Evolutionary conservation across 2,797 vertebrate genomes (phyloP).

Genomic region (Mormyrus proboscirostris): DNA sequence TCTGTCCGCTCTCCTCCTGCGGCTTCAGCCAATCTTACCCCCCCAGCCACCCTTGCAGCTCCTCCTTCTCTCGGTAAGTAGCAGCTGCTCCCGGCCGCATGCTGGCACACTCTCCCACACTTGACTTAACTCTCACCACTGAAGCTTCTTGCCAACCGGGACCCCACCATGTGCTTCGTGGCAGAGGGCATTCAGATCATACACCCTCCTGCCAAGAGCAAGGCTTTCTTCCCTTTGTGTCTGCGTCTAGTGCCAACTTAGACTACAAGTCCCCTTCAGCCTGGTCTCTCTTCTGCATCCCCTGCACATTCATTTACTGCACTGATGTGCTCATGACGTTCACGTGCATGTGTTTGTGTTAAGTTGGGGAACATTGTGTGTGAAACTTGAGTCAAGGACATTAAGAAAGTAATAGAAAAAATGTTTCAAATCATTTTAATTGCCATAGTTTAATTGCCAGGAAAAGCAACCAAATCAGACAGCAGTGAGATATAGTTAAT

Average conservation of each 20-base stretch:
- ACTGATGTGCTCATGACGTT: neutral
- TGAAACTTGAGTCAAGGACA: neutral
- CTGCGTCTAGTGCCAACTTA: neutral
- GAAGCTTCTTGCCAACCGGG: neutral
- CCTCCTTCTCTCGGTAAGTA: conserved; percentile 95
- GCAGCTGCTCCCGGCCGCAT: conserved; percentile 43
- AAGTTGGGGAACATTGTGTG: neutral
- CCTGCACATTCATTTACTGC: neutral
- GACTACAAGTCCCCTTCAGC: neutral
- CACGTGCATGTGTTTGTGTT: neutral
- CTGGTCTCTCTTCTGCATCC: conserved; percentile 1
- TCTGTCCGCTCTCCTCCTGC: conserved; percentile 94
- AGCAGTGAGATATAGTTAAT: neutral
- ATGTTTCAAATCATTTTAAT: neutral
- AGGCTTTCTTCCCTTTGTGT: neutral
- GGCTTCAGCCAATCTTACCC: conserved; percentile 94
- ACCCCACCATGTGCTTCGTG: neutral
- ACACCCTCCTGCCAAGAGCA: neutral
- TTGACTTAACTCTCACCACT: conserved; percentile 27
- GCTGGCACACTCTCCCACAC: conserved; percentile 29
- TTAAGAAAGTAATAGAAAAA: neutral
- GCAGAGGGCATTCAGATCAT: neutral
- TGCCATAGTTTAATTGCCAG: neutral
- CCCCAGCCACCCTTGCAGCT: conserved; percentile 78
- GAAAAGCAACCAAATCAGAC: neutral